Base-by-base conservation (phyloP, 2,797 vertebrate genomes). In the Melanotaenia boesemani region DNA sequence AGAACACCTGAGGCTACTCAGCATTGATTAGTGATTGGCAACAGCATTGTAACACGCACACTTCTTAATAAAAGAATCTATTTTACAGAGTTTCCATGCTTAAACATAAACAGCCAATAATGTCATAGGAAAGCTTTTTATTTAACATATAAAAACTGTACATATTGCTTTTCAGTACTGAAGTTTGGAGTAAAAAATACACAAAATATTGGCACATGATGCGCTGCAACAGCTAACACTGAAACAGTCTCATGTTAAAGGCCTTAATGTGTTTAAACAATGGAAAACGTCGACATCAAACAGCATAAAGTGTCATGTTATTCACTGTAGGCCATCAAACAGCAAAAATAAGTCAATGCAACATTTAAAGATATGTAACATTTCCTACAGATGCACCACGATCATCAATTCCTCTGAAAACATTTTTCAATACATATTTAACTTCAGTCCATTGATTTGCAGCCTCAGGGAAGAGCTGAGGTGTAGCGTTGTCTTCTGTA, bases 141-240 rank as follows among this genome's bases (percentile, higher is more conserved):
- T 83, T 88, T 22, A 73, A 72, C 30, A 66, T 72, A 41, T 24
- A 62, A 85, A 87, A 84, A 79, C 74, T 86, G 77, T 88, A 86
- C 88, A 92, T 73, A 79, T 62, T 87, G 60, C 77, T 85, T 81
- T 76, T 39, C 4, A 52, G 58, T 34, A 1, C 32, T 34, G 26
- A 15, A 34, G 4, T 62, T 22, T 30, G 3, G 57, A 28, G 2
- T 66, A 22, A 24, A 69, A 72, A 74, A 54, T 30, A 73, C 24
- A 26, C 3, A n/a, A 50, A 48, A 26, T 24, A 22, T 22, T 39
- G 11, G 37, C n/a, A 60, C 39, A 26, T 46, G 24, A 18, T 71
- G 32, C 34, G 1, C 26, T 11, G 16, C 34, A 13, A 10, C 26
- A 61, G 1, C 28, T 50, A 74, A 79, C 44, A 70, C 70, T 73